phyloP scores from a whole-genome alignment of 2,113 vertebrate genomes.

The Muntiacus reevesi region DNA sequence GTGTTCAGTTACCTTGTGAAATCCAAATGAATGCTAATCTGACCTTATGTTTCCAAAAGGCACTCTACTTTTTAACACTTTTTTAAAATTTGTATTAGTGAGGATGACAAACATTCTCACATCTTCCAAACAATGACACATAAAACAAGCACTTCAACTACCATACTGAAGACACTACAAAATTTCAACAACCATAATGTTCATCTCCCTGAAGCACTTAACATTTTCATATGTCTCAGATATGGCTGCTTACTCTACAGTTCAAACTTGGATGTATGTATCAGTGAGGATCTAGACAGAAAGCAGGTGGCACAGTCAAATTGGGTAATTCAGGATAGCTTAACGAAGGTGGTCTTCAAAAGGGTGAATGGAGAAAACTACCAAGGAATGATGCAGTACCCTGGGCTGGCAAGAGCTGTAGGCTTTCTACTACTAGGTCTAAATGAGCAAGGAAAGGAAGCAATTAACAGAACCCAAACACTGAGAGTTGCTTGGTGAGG shows the following conservation, averaged over 20 bases:
- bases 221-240: slow-evolving; percentile 28
- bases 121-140: slow-evolving; percentile 36
- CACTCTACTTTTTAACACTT: slow-evolving; percentile 24
- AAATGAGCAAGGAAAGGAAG: not conserved
- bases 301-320: not conserved
- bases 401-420: not conserved
- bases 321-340: not conserved
- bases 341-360: not conserved
- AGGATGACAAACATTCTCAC: slow-evolving; percentile 44
- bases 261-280: not conserved
- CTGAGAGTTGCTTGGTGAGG: not conserved
- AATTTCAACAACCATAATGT: slow-evolving; percentile 24
- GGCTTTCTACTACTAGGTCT: not conserved
- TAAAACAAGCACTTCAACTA: slow-evolving; percentile 41
- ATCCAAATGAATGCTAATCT: slow-evolving; percentile 62
- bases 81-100: not conserved
- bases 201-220: slow-evolving; percentile 32
- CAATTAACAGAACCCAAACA: not conserved
- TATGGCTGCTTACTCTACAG: not conserved
- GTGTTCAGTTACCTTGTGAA: slow-evolving; percentile 63
- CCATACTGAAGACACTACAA: not conserved
- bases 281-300: not conserved
- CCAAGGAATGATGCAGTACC: not conserved
- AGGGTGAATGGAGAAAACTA: not conserved
- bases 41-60: slow-evolving; percentile 61